A percentile compares a stretch with the other conserved stretches of the same genome.
Evolutionary conservation across 2,113 vertebrate genomes (phyloP).

Genomic region (Cromileptes altivelis): DNA sequence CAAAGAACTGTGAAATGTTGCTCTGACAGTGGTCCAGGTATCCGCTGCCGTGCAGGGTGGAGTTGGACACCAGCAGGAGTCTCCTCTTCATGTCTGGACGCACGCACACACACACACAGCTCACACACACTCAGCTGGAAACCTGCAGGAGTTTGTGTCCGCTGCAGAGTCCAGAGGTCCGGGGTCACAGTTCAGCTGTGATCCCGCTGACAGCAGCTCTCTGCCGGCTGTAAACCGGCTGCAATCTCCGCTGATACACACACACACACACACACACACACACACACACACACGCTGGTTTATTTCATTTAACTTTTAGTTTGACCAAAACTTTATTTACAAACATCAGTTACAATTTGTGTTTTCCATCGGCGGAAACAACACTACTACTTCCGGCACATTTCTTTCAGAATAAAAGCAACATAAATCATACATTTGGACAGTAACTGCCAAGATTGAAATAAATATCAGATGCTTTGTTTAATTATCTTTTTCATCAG

Average conservation of each 20-base stretch:
- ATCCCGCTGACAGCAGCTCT: slow-evolving; percentile 13
- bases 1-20: slow-evolving; percentile 85
- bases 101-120: not conserved
- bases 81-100: slow-evolving; percentile 73
- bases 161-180: not conserved
- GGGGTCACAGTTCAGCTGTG: slow-evolving; percentile 30
- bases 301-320: fast-evolving
- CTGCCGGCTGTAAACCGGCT: not conserved
- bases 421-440: not conserved
- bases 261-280: no score
- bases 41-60: slow-evolving; percentile 86
- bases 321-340: not conserved
- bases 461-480: no score
- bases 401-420: not conserved
- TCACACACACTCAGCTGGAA: not conserved
- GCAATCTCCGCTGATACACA: not conserved
- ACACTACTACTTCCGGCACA: not conserved
- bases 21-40: slow-evolving; percentile 89
- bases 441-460: no score
- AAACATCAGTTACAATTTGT: fast-evolving
- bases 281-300: not conserved
- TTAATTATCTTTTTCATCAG: no score
- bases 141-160: not conserved
- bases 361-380: not conserved
- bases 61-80: slow-evolving; percentile 89